Conservation (phyloP, 2,797 vertebrate species). For the Notoglanidium macrostoma region DNA sequence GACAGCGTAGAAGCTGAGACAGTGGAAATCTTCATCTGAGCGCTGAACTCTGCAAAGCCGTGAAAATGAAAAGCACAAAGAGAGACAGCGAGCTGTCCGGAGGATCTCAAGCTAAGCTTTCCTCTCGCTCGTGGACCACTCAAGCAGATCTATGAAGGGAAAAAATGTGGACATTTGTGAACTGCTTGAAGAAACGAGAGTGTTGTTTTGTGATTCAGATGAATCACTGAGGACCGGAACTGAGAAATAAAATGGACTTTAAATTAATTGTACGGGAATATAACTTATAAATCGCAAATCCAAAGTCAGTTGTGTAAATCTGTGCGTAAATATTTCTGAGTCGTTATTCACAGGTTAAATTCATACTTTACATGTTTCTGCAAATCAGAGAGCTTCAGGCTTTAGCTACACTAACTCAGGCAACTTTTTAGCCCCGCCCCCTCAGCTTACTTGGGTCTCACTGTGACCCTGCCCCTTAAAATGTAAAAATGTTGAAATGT, state of each 20-base stretch:
- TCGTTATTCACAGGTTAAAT: neutral
- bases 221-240: neutral
- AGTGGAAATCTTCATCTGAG: conserved; percentile 82
- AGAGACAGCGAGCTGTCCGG: conserved; percentile 34
- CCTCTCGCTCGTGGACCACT: conserved; percentile 48
- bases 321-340: neutral
- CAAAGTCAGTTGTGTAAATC: neutral
- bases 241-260: neutral
- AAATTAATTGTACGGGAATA: neutral
- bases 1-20: conserved; percentile 74
- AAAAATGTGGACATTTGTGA: neutral
- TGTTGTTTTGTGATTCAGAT: neutral
- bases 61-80: neutral
- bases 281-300: neutral
- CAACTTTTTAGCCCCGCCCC: neutral
- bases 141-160: neutral
- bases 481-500: neutral
- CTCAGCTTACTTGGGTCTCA: no score
- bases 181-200: neutral
- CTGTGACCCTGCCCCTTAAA: neutral
- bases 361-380: neutral
- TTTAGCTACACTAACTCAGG: neutral
- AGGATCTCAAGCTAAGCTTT: conserved; percentile 64
- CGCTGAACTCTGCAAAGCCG: neutral
- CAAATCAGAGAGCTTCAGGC: neutral